Evolutionary conservation across 2,113 vertebrate genomes (phyloP).

Genomic region (Boulengeromyrus knoepffleri): DNA sequence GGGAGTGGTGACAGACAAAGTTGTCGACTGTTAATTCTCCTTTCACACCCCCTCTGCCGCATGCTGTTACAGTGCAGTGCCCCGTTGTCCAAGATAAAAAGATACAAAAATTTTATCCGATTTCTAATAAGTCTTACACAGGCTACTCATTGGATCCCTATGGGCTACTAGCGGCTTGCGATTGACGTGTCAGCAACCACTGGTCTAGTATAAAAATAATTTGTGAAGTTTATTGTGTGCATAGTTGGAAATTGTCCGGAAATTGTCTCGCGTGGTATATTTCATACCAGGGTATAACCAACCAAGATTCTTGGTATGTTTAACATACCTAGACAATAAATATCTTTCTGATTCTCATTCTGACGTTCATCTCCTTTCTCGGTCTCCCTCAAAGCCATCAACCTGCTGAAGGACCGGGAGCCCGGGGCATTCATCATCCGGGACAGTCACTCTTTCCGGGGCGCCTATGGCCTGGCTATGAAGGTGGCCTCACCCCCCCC

Average conservation of each 20-base stretch:
- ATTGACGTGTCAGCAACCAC: background rate
- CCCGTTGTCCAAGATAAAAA: background rate
- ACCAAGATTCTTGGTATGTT: background rate
- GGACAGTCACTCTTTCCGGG: slow-evolving; percentile 95
- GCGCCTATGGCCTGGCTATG: slow-evolving; percentile 92
- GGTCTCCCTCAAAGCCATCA: slow-evolving; percentile 66
- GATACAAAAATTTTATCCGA: too few species aligned
- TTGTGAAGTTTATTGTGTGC: background rate
- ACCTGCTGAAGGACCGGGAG: slow-evolving; percentile 83
- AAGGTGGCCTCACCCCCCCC: slow-evolving; percentile 95
- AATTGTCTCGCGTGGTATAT: background rate
- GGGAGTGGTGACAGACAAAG: background rate
- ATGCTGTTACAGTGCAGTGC: background rate
- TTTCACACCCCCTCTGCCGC: background rate
- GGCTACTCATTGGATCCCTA: background rate
- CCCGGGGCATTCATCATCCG: slow-evolving; percentile 91
- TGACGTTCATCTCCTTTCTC: background rate
- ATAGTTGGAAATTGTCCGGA: background rate
- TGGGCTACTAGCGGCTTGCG: background rate
- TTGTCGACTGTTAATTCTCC: background rate
- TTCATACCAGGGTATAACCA: background rate
- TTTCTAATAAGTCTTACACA: background rate
- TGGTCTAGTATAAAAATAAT: background rate
- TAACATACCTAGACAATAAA: background rate
- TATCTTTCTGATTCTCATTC: background rate